These are phyloP conservation scores for Fistularia tabacaria DNA, from an alignment of 2,797 vertebrate genomes.

Conservation along the genomic window DNA sequence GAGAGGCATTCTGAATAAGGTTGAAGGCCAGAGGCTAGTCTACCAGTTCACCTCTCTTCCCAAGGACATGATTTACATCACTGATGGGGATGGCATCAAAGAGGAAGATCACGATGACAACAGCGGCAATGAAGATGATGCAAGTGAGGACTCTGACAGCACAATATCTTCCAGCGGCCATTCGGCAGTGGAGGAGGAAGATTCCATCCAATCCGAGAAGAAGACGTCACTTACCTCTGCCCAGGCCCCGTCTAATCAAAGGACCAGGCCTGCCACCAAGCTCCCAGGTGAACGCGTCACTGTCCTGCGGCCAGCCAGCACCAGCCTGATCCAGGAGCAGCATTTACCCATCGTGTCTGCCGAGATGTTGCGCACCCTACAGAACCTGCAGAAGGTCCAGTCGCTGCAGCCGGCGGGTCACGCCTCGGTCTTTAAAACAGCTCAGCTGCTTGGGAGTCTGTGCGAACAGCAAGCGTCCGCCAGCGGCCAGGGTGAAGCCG, in stretches of 20 bases:
- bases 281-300: conserved; percentile 39
- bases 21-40: conserved; percentile 95
- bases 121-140: conserved; percentile 55
- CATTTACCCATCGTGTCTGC: conserved; percentile 81
- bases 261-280: conserved; percentile 32
- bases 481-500: conserved; percentile 22
- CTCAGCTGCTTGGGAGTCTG: conserved; percentile 84
- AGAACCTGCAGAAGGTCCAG: conserved; percentile 82
- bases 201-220: conserved; percentile 56
- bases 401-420: conserved; percentile 76
- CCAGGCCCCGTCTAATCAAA: conserved; percentile 52
- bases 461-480: conserved; percentile 77
- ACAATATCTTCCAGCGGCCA: conserved; percentile 72
- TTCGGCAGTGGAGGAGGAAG: conserved; percentile 58
- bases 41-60: conserved; percentile 98
- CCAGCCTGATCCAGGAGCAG: conserved; percentile 81
- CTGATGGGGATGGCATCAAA: conserved; percentile 75
- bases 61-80: conserved; percentile 90
- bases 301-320: conserved; percentile 67
- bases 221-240: conserved; percentile 56
- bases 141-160: conserved; percentile 77
- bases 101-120: conserved; percentile 49
- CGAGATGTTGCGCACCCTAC: conserved; percentile 88
- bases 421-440: conserved; percentile 89
- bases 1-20: conserved; percentile 96